These are phyloP conservation scores for Corydoras maculifer DNA, from an alignment of 2,113 vertebrate species.

Conservation along the genomic window DNA sequence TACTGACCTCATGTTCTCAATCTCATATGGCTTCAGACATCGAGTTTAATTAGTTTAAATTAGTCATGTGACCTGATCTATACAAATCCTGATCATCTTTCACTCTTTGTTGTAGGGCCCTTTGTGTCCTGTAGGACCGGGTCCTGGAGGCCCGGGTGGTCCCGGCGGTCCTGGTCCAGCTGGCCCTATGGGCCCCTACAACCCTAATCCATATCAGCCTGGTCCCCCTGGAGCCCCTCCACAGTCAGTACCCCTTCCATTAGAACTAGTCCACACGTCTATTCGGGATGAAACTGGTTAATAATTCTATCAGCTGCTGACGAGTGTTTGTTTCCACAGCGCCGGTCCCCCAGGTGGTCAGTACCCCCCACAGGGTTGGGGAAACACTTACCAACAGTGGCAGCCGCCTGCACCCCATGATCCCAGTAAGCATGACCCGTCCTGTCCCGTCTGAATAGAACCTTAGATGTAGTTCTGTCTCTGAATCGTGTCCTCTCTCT, in stretches of 20 bases:
- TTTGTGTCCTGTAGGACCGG: slow-evolving; percentile 79
- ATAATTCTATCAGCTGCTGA: too few relatives aligned
- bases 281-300: too few relatives aligned
- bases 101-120: slow-evolving; percentile 63
- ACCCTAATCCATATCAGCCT: slow-evolving; percentile 80
- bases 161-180: slow-evolving; percentile 69
- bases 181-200: slow-evolving; percentile 84
- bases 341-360: slow-evolving; percentile 45
- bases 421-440: slow-evolving; percentile 67
- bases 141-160: slow-evolving; percentile 67
- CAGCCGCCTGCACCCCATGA: slow-evolving; percentile 81
- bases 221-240: slow-evolving; percentile 81
- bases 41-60: too few relatives aligned
- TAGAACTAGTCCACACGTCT: too few relatives aligned
- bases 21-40: too few relatives aligned
- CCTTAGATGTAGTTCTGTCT: too few relatives aligned
- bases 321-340: background rate
- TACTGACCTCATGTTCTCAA: slow-evolving; percentile 33
- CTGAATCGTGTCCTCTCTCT: slow-evolving; percentile 44
- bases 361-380: slow-evolving; percentile 83
- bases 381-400: slow-evolving; percentile 82
- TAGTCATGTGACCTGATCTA: too few relatives aligned
- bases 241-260: slow-evolving; percentile 69
- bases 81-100: too few relatives aligned
- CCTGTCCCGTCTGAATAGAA: too few relatives aligned